phyloP scores from a whole-genome alignment of 2,113 vertebrate genomes.

The Nyctibius bracteatus region DNA sequence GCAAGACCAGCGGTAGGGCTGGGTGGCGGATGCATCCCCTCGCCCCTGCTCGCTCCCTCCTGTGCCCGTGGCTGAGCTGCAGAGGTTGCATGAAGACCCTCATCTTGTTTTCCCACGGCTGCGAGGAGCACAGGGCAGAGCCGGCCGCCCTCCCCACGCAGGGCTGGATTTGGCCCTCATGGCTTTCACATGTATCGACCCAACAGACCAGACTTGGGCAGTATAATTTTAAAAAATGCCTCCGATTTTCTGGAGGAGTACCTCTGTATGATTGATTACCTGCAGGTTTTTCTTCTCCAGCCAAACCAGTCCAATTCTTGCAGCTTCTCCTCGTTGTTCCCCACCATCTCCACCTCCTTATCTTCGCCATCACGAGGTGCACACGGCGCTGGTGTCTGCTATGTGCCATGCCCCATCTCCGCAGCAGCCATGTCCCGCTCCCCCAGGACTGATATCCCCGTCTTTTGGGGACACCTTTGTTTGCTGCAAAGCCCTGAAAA shows the following conservation, averaged over 20 bases:
- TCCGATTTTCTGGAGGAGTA: neutral
- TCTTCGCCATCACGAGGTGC: neutral
- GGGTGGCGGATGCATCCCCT: neutral
- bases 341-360: neutral
- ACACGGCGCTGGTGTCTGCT: rapidly evolving
- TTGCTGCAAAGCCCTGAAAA: neutral
- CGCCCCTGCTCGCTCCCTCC: neutral
- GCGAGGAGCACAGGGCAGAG: neutral
- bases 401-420: neutral
- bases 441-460: neutral
- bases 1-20: neutral
- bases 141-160: rapidly evolving
- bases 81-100: rapidly evolving
- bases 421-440: neutral
- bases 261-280: neutral
- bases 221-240: neutral
- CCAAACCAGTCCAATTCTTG: neutral
- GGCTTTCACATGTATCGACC: neutral
- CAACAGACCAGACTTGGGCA: rapidly evolving
- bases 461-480: neutral
- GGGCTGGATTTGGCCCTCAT: rapidly evolving
- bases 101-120: neutral
- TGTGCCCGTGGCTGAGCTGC: rapidly evolving
- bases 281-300: neutral
- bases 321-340: neutral